phyloP scores from a whole-genome alignment of 2,113 vertebrate genomes.

The Apaloderma vittatum region DNA sequence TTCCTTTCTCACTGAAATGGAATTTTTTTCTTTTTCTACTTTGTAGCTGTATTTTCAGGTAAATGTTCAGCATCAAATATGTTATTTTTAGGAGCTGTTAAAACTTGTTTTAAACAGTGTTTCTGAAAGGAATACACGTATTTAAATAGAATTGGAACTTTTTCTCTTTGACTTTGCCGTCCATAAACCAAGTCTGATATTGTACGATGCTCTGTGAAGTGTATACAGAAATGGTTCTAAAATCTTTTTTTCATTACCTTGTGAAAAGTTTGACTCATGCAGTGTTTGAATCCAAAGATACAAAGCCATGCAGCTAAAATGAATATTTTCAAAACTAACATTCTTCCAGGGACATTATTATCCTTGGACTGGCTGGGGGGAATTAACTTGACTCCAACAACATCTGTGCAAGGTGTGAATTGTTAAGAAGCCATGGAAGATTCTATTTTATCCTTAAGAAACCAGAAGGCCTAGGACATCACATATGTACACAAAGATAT shows the following conservation, averaged over 20 bases:
- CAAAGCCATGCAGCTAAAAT: not conserved
- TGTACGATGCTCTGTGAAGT: not conserved
- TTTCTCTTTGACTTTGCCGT: not conserved
- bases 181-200: not conserved
- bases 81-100: not conserved
- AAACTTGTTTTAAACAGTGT: not conserved
- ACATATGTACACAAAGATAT: not conserved
- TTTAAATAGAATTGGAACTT: not conserved
- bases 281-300: not conserved
- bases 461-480: not conserved
- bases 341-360: not conserved
- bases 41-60: not conserved
- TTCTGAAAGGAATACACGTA: not conserved
- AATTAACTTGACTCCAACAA: not conserved
- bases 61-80: not conserved
- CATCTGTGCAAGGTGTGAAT: not conserved
- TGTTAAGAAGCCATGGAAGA: not conserved
- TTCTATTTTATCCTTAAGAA: not conserved
- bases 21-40: not conserved
- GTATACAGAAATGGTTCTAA: not conserved
- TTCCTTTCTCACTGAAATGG: not conserved
- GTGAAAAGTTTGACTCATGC: not conserved
- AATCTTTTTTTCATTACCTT: not conserved
- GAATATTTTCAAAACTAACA: not conserved
- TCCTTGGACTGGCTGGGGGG: not conserved